Percentiles rank a stretch among this genome's conserved stretches.
Conservation (phyloP, 2,888 invertebrate genomes). For the Dicyrtoma fusca region DNA sequence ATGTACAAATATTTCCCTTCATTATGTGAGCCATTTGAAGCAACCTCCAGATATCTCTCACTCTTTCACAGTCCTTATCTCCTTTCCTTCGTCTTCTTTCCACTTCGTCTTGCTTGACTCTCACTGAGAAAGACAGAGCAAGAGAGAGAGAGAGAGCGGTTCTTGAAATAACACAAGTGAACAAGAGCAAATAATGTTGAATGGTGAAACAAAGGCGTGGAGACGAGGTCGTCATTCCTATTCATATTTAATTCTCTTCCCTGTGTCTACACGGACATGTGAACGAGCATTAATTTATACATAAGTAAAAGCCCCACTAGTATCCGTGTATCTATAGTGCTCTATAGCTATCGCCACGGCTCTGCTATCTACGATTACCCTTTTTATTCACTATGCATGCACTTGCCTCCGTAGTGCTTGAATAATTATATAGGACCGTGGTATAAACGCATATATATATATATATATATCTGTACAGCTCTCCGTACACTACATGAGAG, state of each 20-base stretch:
- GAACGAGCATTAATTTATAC: slow-evolving; percentile 12
- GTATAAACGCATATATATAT: too few relatives aligned
- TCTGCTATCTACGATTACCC: background rate
- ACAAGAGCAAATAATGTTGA: slow-evolving; percentile 6
- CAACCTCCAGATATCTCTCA: too few relatives aligned
- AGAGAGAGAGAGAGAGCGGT: background rate
- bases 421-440: too few relatives aligned
- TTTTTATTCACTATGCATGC: background rate
- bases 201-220: slow-evolving; percentile 5
- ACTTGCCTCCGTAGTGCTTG: too few relatives aligned
- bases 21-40: too few relatives aligned
- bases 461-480: too few relatives aligned
- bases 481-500: too few relatives aligned
- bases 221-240: background rate
- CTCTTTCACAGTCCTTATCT: too few relatives aligned
- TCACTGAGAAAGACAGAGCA: background rate
- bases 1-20: too few relatives aligned
- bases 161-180: slow-evolving; percentile 9
- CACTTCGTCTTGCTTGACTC: background rate
- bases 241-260: slow-evolving; percentile 17
- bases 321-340: background rate
- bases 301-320: background rate
- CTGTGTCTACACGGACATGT: slow-evolving; percentile 12
- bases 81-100: background rate
- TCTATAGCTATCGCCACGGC: background rate